Conservation (phyloP, 2,888 invertebrate genomes). For the Eilema depressum region DNA sequence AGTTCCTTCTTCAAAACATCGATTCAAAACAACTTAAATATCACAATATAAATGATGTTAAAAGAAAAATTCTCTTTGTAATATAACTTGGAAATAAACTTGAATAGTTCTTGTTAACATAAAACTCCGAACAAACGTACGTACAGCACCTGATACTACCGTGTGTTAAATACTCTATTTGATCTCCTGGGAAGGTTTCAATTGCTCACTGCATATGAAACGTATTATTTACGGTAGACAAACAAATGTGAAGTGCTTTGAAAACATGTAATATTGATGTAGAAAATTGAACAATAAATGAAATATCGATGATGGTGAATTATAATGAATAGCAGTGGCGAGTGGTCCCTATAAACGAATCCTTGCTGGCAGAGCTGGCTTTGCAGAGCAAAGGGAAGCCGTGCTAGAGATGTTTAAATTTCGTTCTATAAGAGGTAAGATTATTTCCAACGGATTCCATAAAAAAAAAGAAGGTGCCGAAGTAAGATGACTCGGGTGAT, state of each 20-base stretch:
- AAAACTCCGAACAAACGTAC: not conserved
- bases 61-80: not conserved
- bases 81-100: not conserved
- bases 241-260: not conserved
- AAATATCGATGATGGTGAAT: no score
- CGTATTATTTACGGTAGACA: not conserved
- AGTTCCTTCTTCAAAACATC: no score
- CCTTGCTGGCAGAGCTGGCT: no score
- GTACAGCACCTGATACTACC: not conserved
- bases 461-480: no score
- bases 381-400: no score
- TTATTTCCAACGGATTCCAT: no score
- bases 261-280: not conserved
- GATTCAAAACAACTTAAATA: not conserved
- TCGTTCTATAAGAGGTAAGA: no score
- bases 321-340: no score
- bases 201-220: slow-evolving; percentile 1
- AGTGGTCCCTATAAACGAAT: no score
- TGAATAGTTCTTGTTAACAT: not conserved
- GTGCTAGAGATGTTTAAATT: no score
- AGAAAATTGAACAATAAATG: not conserved
- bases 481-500: no score
- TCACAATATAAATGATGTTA: not conserved
- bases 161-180: not conserved
- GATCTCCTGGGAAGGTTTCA: not conserved